Conservation (phyloP, 1,140 invertebrate genomes). For the Cydia strobilella region DNA sequence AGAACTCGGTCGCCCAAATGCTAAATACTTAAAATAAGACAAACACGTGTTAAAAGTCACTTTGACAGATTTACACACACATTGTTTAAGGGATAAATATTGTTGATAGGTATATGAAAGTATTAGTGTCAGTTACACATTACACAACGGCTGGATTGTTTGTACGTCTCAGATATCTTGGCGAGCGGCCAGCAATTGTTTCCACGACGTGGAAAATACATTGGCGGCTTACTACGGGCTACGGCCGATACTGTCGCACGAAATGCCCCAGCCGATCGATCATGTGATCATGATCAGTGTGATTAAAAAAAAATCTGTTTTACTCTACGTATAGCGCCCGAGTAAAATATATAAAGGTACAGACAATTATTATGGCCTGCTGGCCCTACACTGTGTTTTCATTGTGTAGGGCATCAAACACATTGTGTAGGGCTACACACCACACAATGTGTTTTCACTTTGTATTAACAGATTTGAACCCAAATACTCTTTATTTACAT, state of each 20-base stretch:
- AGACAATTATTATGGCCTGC: too few species aligned
- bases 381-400: too few species aligned
- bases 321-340: too few species aligned
- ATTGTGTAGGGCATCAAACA: too few species aligned
- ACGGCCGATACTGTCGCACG: conserved; percentile 28
- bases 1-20: background rate
- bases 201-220: conserved; percentile 42
- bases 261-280: conserved; percentile 34
- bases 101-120: conserved; percentile 37
- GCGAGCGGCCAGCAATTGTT: conserved; percentile 42
- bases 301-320: too few species aligned
- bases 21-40: background rate
- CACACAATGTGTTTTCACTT: too few species aligned
- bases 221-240: conserved; percentile 41
- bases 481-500: too few species aligned
- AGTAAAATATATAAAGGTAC: too few species aligned
- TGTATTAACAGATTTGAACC: too few species aligned
- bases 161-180: conserved; percentile 42
- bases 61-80: background rate
- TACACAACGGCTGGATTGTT: conserved; percentile 41
- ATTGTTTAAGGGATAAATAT: conserved; percentile 28
- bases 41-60: conserved; percentile 17
- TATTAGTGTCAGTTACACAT: conserved; percentile 40
- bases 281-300: too few species aligned
- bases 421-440: too few species aligned